Evolutionary conservation across 2,113 vertebrate species (phyloP), one percentile per base, ranked within the genome.

Genomic region (Haliaeetus leucogaster): DNA sequence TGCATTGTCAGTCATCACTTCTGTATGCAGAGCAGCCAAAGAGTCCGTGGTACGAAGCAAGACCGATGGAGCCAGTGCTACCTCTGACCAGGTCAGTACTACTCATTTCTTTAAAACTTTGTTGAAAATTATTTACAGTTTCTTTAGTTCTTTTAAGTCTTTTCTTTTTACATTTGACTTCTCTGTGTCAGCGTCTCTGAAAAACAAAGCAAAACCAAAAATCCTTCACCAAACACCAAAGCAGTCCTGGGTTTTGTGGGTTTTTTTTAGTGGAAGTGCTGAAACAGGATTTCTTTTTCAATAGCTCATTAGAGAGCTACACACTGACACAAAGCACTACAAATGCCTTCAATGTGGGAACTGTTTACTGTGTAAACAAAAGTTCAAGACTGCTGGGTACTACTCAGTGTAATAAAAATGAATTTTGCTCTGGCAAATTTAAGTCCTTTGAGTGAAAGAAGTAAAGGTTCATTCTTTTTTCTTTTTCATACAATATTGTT

Each of bases 1-100:
- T 99, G 77, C 99, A 98, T 86, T 99, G 99, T 87, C 99, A 99
- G 47, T 96, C 98, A 7, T 98, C 99, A 0, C 95, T 99, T 55
- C 90, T 98, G 42, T 99, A 99, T 40, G 92, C 98, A 8, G 98
- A 99, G 66, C 98, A 98, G 70, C 96, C 98, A 5, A 98, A 98
- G 86, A 96, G 97, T 30, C 87, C 98, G 5, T 99, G 99, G 99
- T 97, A 98, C 7, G 99, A 99, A 62, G 80, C 98, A 12, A 98
- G 98, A 92, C 58, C 96, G 0, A 91, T 96, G 90, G 98, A 99
- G 85, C 97, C 98, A 17, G 53, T 95, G 62, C 86, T 98, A 52
- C 96, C 97, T 48, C 59, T 90, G 47, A 96, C 90, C 98, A 98
- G 98, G 99, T 99, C 97, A 87, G 95, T 82, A 30, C 43, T 71